phyloP scores from a whole-genome alignment of 2,797 vertebrate genomes.

The Sciaenops ocellatus region DNA sequence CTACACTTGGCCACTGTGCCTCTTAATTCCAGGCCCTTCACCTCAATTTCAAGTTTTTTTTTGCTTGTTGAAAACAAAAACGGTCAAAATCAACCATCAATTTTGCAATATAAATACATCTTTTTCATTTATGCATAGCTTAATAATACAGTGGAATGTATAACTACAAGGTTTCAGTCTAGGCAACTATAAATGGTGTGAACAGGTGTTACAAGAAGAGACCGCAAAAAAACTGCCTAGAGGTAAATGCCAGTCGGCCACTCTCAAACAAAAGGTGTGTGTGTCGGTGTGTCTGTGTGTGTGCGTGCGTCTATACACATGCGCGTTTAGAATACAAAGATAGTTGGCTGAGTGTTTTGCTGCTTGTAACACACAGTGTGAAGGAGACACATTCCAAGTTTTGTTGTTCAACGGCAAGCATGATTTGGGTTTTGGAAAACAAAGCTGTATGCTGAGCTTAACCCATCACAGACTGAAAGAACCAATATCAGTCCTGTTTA shows the following conservation, averaged over 20 bases:
- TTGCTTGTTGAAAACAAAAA: constrained; percentile 7
- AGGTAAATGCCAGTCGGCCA: constrained; percentile 36
- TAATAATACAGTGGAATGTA: constrained; percentile 21
- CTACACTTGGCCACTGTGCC: constrained; percentile 1
- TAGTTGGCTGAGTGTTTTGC: constrained; percentile 38
- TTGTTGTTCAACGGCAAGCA: background rate
- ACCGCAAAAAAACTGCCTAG: constrained; percentile 41
- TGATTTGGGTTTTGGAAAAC: constrained; percentile 17
- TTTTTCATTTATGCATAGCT: background rate
- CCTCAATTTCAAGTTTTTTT: constrained; percentile 29
- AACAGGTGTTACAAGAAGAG: constrained; percentile 50
- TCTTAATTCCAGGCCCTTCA: constrained; percentile 26
- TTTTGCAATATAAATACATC: background rate
- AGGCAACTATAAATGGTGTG: constrained; percentile 6
- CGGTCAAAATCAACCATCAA: background rate
- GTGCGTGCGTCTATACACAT: background rate
- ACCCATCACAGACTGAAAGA: background rate
- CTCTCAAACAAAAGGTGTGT: constrained; percentile 34
- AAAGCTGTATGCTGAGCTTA: background rate
- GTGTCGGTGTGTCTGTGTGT: constrained; percentile 8
- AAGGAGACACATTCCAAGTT: constrained; percentile 17
- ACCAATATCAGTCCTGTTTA: background rate
- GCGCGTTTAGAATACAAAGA: constrained; percentile 56
- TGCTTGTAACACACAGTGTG: constrained; percentile 23
- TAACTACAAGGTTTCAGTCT: background rate